Conservation (phyloP, 2,888 invertebrate genomes). For the Synanthedon myopaeformis region DNA sequence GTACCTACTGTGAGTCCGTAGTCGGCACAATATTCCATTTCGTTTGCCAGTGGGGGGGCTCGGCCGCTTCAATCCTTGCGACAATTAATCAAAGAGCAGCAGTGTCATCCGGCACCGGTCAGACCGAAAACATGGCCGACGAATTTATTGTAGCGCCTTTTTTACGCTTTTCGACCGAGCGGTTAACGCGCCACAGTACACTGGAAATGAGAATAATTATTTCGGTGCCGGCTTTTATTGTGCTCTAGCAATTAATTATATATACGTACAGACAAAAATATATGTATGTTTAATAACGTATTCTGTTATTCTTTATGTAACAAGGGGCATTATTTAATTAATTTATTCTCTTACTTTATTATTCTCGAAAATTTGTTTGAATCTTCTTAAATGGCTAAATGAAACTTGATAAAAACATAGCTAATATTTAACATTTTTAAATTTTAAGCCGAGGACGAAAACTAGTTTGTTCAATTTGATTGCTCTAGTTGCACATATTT, state of each 20-base stretch:
- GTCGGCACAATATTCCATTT: constrained; percentile 58
- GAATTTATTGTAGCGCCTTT: constrained; percentile 38
- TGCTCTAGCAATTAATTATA: background rate
- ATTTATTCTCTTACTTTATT: too few relatives aligned
- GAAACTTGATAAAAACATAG: too few relatives aligned
- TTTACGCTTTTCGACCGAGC: constrained; percentile 19
- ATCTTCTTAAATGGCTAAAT: too few relatives aligned
- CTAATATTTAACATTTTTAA: too few relatives aligned
- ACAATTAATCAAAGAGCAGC: constrained; percentile 68
- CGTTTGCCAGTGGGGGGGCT: constrained; percentile 62
- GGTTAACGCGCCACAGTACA: constrained; percentile 9
- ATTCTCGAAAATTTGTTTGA: too few relatives aligned
- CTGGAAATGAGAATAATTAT: constrained; percentile 6
- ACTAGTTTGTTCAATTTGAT: too few relatives aligned
- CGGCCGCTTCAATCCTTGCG: constrained; percentile 58
- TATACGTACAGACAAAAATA: background rate
- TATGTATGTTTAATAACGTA: too few relatives aligned
- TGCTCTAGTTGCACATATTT: too few relatives aligned
- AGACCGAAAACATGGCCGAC: constrained; percentile 39
- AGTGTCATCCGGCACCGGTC: constrained; percentile 60
- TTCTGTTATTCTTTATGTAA: too few relatives aligned
- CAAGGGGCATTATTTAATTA: too few relatives aligned
- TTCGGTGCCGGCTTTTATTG: background rate
- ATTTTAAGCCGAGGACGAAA: too few relatives aligned
- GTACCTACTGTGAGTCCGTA: constrained; percentile 13